Base-by-base conservation (phyloP, 2,797 vertebrate genomes). In the Diplodus sargus region DNA sequence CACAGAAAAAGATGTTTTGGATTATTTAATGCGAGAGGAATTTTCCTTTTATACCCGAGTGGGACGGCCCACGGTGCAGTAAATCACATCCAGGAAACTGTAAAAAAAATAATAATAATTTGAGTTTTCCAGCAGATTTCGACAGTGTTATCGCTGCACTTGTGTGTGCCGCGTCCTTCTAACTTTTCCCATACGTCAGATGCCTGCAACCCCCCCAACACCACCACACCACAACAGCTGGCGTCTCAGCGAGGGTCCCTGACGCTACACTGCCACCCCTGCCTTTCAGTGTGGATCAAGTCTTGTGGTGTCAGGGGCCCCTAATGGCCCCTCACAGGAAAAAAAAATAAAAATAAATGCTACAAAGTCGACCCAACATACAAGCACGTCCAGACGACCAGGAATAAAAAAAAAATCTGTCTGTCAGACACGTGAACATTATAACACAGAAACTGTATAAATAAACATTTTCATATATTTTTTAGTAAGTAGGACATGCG, bases 191-290 rank as follows among this genome's bases (percentile, higher is more conserved):
- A 89, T 88, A 86, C 75, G 83, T 91, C 90, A 86, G 79, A 88
- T 90, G 81, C 84, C 87, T 90, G 64, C 52, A 78, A 48, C 68
- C 79, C 77, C 78, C 89, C 76, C 30, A 28, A 72, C 69, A 81
- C 81, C 88, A 89, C 89, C 84, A 89, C 86, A 89, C 87, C 86
- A 69, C 89, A 94, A 90, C 93, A 94, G 93, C 93, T 94, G 93
- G 92, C 75, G 59, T 92, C 88, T 89, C 89, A 84, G 87, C 59
- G 20, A 86, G 83, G 81, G 72, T 28, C 78, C 81, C 84, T 87
- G 88, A 77, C 85, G 86, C 85, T 83, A 77, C 85, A 77, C 70
- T 75, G 83, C 83, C 89, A 84, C 84, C 70, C 84, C 85, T 52
- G 83, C 76, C 85, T 89, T 84, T 93, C 86, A 87, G 62, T 63